These are phyloP conservation scores for Tribolium castaneum DNA, from an alignment of 1,140 invertebrate species.

Conservation along the genomic window DNA sequence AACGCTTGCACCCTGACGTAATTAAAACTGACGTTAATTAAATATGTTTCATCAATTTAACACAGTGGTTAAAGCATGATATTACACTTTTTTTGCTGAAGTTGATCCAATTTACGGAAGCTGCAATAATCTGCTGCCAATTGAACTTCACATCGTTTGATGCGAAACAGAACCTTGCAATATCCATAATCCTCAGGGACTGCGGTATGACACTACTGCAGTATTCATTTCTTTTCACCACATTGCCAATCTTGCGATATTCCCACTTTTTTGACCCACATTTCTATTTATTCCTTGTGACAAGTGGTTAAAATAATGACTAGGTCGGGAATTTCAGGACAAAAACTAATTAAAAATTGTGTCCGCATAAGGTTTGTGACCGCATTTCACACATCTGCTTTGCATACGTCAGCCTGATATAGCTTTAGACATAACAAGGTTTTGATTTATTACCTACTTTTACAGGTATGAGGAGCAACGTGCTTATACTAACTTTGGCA, in stretches of 20 bases:
- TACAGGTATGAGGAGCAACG: constrained; percentile 11
- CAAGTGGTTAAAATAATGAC: not conserved
- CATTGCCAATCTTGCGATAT: not conserved
- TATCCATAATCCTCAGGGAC: not conserved
- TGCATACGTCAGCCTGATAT: not conserved
- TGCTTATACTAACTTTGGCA: constrained; percentile 27
- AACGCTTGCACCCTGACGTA: too few relatives aligned
- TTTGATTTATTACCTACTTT: constrained; percentile 35
- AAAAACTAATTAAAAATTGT: not conserved
- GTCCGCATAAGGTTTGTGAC: not conserved
- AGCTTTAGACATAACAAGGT: constrained; percentile 4
- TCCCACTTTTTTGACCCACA: not conserved
- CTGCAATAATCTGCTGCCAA: not conserved
- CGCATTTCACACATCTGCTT: not conserved
- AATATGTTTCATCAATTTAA: not conserved
- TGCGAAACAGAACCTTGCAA: not conserved
- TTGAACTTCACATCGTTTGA: not conserved
- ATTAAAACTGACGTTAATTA: too few relatives aligned
- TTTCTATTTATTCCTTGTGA: not conserved
- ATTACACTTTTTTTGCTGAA: not conserved
- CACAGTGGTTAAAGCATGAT: not conserved
- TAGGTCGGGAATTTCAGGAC: not conserved
- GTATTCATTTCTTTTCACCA: not conserved
- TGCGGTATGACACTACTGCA: not conserved
- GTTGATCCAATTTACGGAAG: not conserved